Base-by-base conservation (phyloP, 2,113 vertebrate species). In the Hiodon alosoides region DNA sequence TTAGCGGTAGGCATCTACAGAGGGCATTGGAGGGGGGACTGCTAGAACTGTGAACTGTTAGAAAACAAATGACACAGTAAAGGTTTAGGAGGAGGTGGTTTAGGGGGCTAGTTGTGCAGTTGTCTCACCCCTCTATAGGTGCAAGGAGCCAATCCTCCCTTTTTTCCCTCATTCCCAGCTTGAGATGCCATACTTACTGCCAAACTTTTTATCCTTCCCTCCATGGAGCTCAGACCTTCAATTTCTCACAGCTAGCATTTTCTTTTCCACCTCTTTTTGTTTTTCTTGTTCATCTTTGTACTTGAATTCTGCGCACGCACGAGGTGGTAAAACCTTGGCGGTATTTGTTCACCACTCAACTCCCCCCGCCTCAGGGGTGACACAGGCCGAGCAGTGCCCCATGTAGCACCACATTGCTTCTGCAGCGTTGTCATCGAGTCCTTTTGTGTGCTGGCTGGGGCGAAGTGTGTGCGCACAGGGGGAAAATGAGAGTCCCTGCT, bases 271-370 rank as follows among this genome's bases (percentile, higher is more conserved):
- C 7, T 3, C 46, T 79, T 66, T 1, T 67, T n/a, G 58, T 57
- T 17, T 51, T 50, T 46, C 11, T 61, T 60, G 54, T 65, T 74
- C 13, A 71, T 71, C 59, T 78, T 72, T 80, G 69, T 51, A 87
- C 89, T 90, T 90, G 90, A 90, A 91, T 88, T 85, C 81, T 88
- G 82, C 82, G 88, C 88, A 90, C 90, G 88, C 87, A 90, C 89
- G 85, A 80, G 74, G 73, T 82, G 84, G 81, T 81, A 80, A 80
- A 17, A 50, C 73, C 57, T 6, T 75, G 54, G 62, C 67, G 46
- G 82, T 72, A 81, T 48, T 79, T 72, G 74, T 80, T 83, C 77
- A 84, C 11, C 46, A 48, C 10, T 11, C 67, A 10, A 5, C 67
- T 3, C 7, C 7, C 14, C 52, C 13, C 10, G 53, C 50, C 46